These are phyloP conservation scores for Atherinosoma microstoma DNA, from an alignment of 2,797 vertebrate genomes.

Conservation along the genomic window DNA sequence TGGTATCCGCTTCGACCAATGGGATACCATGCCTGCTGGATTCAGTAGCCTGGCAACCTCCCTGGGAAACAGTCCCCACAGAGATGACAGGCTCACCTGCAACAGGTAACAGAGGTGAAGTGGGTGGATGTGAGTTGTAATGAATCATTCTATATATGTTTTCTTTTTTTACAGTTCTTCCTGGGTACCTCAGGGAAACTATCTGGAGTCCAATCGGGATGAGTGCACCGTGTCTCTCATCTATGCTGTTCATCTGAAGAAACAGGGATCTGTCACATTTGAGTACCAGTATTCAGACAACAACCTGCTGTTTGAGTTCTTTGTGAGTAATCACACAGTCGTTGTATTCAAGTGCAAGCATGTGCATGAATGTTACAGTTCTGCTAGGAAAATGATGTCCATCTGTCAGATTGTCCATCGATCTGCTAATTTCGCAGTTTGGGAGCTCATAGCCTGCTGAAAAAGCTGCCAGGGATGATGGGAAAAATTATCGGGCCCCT, in stretches of 20 bases:
- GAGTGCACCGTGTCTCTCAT: constrained; percentile 97
- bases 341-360: background rate
- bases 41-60: constrained; percentile 93
- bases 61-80: constrained; percentile 83
- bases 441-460: background rate
- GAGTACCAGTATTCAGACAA: constrained; percentile 98
- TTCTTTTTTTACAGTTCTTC: constrained; percentile 85
- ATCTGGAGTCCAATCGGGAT: constrained; percentile 95
- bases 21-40: constrained; percentile 92
- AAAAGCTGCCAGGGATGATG: background rate
- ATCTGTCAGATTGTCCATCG: background rate
- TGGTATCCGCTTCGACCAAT: constrained; percentile 95
- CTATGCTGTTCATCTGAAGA: constrained; percentile 97
- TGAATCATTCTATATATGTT: background rate
- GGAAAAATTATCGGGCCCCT: background rate
- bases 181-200: constrained; percentile 93
- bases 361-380: background rate
- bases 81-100: constrained; percentile 84
- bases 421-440: background rate
- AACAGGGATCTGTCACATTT: constrained; percentile 92
- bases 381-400: background rate
- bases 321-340: constrained; percentile 86
- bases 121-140: background rate
- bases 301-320: constrained; percentile 98
- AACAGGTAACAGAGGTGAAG: constrained; percentile 83